A percentile compares a stretch with the other conserved stretches of the same genome.
phyloP scores from a whole-genome alignment of 2,113 vertebrate species.

The Callionymus lyra region DNA sequence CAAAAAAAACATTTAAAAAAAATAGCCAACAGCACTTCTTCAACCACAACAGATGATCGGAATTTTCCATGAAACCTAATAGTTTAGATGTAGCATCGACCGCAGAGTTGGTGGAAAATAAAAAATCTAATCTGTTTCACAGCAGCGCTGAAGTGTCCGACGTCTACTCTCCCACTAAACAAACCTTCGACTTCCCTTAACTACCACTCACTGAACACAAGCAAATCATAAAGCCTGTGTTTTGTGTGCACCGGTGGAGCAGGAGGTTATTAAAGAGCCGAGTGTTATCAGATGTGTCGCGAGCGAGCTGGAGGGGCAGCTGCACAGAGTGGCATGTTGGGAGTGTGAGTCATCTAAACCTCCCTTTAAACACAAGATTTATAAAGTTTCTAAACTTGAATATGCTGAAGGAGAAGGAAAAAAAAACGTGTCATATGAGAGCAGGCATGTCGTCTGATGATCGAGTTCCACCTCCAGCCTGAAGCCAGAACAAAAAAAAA shows the following conservation, averaged over 20 bases:
- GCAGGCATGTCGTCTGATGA: too few relatives aligned
- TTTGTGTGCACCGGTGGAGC: constrained; percentile 25
- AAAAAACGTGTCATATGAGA: background rate
- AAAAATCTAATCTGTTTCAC: constrained; percentile 1
- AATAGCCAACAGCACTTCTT: too few relatives aligned
- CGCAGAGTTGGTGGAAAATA: too few relatives aligned
- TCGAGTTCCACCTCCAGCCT: too few relatives aligned
- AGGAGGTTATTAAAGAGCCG: constrained; percentile 4
- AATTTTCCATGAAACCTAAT: too few relatives aligned
- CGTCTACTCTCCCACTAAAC: too few relatives aligned
- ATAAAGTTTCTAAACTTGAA: background rate
- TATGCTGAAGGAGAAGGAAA: constrained; percentile 12
- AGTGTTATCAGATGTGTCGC: constrained; percentile 9
- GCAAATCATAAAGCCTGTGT: constrained; percentile 18
- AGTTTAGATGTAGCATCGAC: too few relatives aligned
- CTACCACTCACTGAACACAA: constrained; percentile 6
- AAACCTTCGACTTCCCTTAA: constrained; percentile 13
- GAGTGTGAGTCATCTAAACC: constrained; percentile 57
- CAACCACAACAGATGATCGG: too few relatives aligned
- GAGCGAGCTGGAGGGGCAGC: constrained; percentile 7
- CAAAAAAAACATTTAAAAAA: too few relatives aligned
- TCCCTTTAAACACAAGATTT: background rate
- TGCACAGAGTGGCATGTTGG: constrained; percentile 19
- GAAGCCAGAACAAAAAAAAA: too few relatives aligned
- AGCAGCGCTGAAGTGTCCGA: background rate